Conservation (phyloP, 2,797 vertebrate species). For the Megaceryle alcyon region DNA sequence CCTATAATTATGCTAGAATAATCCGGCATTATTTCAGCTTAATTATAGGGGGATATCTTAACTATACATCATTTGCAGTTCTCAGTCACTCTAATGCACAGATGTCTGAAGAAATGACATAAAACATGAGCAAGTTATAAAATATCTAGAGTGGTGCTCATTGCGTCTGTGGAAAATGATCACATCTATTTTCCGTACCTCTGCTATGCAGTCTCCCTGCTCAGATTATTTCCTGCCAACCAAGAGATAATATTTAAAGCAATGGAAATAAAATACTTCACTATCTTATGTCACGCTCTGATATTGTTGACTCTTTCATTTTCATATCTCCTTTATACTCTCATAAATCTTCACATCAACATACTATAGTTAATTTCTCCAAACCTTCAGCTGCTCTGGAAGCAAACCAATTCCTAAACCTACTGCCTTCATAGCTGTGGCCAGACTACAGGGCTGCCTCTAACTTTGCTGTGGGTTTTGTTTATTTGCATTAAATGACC, state of each 20-base stretch:
- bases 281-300: slow-evolving; percentile 5
- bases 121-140: slow-evolving; percentile 69
- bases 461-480: not conserved
- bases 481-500: not conserved
- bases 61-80: slow-evolving; percentile 74
- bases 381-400: not conserved
- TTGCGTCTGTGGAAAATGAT: slow-evolving; percentile 70
- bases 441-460: not conserved
- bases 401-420: not conserved
- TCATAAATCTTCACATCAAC: slow-evolving; percentile 40
- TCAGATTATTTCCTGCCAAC: slow-evolving; percentile 53
- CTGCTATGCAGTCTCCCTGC: slow-evolving; percentile 41
- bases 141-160: slow-evolving; percentile 68
- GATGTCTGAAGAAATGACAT: slow-evolving; percentile 77
- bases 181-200: slow-evolving; percentile 51
- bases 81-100: slow-evolving; percentile 69
- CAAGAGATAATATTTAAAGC: slow-evolving; percentile 45
- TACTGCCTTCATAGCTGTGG: not conserved
- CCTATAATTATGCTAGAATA: slow-evolving; percentile 75
- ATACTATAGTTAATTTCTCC: slow-evolving; percentile 29
- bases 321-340: not conserved
- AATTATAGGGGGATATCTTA: slow-evolving; percentile 74
- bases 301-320: slow-evolving; percentile 40
- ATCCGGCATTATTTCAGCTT: slow-evolving; percentile 72
- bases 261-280: slow-evolving; percentile 53